Evolutionary conservation across 2,113 vertebrate genomes (phyloP), one percentile per base, ranked within the genome.

Genomic region (Lampris megalopsis): DNA sequence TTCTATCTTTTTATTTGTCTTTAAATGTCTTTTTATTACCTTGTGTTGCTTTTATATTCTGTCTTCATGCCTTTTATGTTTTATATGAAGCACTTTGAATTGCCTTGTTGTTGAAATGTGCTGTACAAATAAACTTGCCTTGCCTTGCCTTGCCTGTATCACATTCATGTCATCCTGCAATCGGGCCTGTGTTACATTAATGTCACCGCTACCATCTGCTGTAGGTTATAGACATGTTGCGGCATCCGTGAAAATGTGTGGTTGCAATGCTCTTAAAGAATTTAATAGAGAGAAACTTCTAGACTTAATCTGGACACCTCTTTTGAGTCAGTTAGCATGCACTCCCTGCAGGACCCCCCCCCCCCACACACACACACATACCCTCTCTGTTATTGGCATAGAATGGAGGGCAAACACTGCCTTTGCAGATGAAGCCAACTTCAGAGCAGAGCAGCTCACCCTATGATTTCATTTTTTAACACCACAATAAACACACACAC

Each of bases 151-250:
- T 24, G 24, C 24, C 24, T 24, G 24, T 65, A 82, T 79, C 65
- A 69, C 63, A 74, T 81, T 78, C 63, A 45, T 70, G 49, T 68
- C 68, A 86, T 72, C 74, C 66, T 81, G 69, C 63, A 76, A 75
- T 71, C 37, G 24, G 63, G 75, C 57, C 64, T 75, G 84, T 82
- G 86, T 71, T 73, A 77, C 64, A 82, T 86, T 83, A 82, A 86
- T 75, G 87, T 86, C 86, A 83, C 76, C 64, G 65, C 71, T 68
- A 62, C 81, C 87, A 84, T 87, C 87, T 90, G 87, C 62, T 65
- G 77, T 73, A 48, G 68, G 71, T 90, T 86, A 88, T 49, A 69
- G 49, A 63, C 54, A 68, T 35, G 64, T 85, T n/a, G 63, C 78
- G 72, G 81, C 71, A 74, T 82, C 78, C 77, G 81, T 86, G 87